Percentiles rank a stretch among this genome's conserved stretches.
Evolutionary conservation across 2,888 invertebrate species (phyloP).

Genomic region (Amiota communis): DNA sequence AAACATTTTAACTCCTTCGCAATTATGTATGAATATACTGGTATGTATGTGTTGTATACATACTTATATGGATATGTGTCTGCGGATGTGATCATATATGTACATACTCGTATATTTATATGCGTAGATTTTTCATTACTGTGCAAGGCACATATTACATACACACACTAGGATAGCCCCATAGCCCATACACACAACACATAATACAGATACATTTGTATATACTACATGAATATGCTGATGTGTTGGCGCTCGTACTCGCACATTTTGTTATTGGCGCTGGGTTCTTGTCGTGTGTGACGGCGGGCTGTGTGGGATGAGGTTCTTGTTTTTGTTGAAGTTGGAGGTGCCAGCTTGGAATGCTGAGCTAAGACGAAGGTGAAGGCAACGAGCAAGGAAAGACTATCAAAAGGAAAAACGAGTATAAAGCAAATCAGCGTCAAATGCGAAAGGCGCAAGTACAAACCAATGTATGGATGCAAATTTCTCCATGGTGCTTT

Average conservation of each 20-base stretch:
- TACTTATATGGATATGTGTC: not conserved
- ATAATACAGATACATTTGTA: not conserved
- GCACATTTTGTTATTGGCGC: slow-evolving; percentile 18
- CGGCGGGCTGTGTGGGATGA: not conserved
- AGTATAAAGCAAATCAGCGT: not conserved
- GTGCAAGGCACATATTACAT: not conserved
- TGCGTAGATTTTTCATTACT: slow-evolving; percentile 47
- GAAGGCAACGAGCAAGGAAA: not conserved
- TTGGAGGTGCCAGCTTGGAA: not conserved
- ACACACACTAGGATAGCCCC: not conserved
- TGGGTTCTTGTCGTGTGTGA: slow-evolving; percentile 9
- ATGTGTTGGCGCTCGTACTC: slow-evolving; percentile 14
- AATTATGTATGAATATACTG: slow-evolving; percentile 47
- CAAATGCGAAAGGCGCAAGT: slow-evolving; percentile 4
- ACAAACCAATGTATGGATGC: not conserved
- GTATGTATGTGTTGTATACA: slow-evolving; percentile 21
- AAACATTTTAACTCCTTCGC: slow-evolving; percentile 56
- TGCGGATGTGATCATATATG: slow-evolving; percentile 8
- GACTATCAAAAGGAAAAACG: slow-evolving; percentile 3
- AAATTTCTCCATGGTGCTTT: not conserved
- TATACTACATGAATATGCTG: slow-evolving; percentile 16
- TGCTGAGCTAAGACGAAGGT: not conserved
- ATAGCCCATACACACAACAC: slow-evolving; percentile 4
- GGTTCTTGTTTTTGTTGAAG: slow-evolving; percentile 1
- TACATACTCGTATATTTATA: not conserved